Base-by-base conservation (phyloP, 1,140 invertebrate genomes). In the Laupala kohalensis region DNA sequence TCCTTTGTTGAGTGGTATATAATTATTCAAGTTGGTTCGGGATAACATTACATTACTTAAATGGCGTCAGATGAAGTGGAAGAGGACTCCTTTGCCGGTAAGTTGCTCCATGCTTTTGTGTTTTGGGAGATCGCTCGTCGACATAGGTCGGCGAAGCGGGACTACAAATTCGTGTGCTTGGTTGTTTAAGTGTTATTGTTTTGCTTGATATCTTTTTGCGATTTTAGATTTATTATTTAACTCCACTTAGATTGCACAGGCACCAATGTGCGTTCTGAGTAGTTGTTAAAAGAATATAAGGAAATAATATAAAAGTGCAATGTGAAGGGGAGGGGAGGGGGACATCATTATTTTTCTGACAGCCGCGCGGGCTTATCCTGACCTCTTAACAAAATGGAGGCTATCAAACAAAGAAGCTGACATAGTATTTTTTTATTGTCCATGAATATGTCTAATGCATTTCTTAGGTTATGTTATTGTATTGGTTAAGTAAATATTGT, bases 51-150 rank as follows among this genome's bases (percentile, higher is more conserved):
- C 19, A 25, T 23, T 12, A 12, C 29, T n/a, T 30, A 24, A 25
- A 70, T 91, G 89, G 89, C 89, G 78, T 91, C 89, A 73, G 89
- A 90, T 78, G 89, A 90, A 76, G 89, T 90, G 83, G 84, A 90
- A 77, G 89, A 90, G 77, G 89, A 90, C 77, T 89, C 84, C 79
- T 90, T 87, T 79, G 88, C 88, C 85, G 89, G 89, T 91, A 85
- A 90, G 86, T 74, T 63, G 28, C n/a, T 63, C 69, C 72, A 73
- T 30, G 67, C 71, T 67, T 73, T 74, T 72, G 69, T 71, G 65
- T 72, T 70, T 72, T 69, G 25, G 70, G 71, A 28, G 53, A 69
- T 68, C 15, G 70, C 70, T n/a, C 29, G 24, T 73, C 26, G 30
- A 25, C 37, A 12, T 28, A 28, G 27, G 25, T 71, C 25, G 53